phyloP scores from a whole-genome alignment of 2,113 vertebrate species.

The Pelecanoides urinatrix region DNA sequence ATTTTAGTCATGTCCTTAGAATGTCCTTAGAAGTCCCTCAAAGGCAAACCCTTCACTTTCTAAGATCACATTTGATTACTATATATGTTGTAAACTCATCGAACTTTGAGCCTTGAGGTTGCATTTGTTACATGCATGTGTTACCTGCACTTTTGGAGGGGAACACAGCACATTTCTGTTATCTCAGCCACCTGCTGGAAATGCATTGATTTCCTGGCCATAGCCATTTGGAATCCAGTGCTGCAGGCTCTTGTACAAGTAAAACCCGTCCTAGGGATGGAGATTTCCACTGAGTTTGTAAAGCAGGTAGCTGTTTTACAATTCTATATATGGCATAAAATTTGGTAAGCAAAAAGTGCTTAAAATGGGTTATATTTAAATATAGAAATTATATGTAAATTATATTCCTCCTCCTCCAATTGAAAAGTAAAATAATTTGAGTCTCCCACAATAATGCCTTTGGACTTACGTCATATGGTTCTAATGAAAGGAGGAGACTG shows the following conservation, averaged over 20 bases:
- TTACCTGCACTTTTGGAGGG: background rate
- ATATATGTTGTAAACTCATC: background rate
- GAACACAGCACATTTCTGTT: background rate
- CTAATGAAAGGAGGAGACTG: background rate
- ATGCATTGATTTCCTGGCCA: background rate
- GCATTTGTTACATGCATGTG: background rate
- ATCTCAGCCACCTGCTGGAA: background rate
- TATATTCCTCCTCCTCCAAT: background rate
- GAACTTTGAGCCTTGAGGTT: background rate
- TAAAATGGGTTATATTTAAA: background rate
- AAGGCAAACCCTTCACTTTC: background rate
- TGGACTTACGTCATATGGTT: background rate
- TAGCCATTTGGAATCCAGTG: background rate
- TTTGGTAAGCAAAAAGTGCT: conserved; percentile 34
- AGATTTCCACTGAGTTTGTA: background rate
- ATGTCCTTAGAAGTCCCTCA: background rate
- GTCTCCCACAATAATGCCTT: background rate
- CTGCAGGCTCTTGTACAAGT: background rate
- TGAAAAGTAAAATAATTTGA: background rate
- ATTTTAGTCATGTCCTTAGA: background rate
- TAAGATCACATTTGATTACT: background rate
- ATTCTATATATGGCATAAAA: background rate
- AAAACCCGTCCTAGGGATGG: background rate
- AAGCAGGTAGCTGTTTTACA: background rate
- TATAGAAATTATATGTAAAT: background rate